Percentiles rank a stretch among this genome's conserved stretches.
Conservation (phyloP, 2,888 invertebrate species). For the Clunio marinus region DNA sequence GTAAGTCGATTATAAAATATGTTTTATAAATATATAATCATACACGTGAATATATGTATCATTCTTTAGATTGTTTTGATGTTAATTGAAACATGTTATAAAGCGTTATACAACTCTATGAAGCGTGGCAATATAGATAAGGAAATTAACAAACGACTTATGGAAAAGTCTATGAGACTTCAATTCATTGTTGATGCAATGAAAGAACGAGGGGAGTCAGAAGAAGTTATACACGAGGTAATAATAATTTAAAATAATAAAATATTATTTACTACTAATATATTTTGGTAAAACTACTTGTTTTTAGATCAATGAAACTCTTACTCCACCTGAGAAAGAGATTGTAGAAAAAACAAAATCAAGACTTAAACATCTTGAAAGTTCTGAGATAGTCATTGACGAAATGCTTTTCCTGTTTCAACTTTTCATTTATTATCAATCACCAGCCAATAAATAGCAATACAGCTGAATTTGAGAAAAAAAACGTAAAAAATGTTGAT, state of each 20-base stretch:
- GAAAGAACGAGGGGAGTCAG: slow-evolving; percentile 70
- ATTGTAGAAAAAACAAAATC: slow-evolving; percentile 70
- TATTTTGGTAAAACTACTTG: too few relatives aligned
- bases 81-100: slow-evolving; percentile 66
- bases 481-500: not conserved
- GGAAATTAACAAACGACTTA: slow-evolving; percentile 67
- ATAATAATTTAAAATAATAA: slow-evolving; percentile 40
- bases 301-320: slow-evolving; percentile 73
- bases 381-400: slow-evolving; percentile 75
- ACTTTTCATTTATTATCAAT: slow-evolving; percentile 62
- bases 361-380: slow-evolving; percentile 70
- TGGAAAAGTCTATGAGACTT: slow-evolving; percentile 81
- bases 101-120: slow-evolving; percentile 66
- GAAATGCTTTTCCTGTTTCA: slow-evolving; percentile 77
- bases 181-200: slow-evolving; percentile 77
- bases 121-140: slow-evolving; percentile 62
- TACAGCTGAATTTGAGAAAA: not conserved
- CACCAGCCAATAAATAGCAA: not conserved
- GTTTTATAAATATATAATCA: slow-evolving; percentile 42
- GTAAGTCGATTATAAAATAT: slow-evolving; percentile 18
- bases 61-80: slow-evolving; percentile 57
- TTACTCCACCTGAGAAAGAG: slow-evolving; percentile 78
- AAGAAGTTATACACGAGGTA: slow-evolving; percentile 76
- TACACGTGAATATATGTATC: slow-evolving; percentile 50
- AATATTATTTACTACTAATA: slow-evolving; percentile 34